Evolutionary conservation across 2,113 vertebrate genomes (phyloP).

Genomic region (Patagioenas fasciata): DNA sequence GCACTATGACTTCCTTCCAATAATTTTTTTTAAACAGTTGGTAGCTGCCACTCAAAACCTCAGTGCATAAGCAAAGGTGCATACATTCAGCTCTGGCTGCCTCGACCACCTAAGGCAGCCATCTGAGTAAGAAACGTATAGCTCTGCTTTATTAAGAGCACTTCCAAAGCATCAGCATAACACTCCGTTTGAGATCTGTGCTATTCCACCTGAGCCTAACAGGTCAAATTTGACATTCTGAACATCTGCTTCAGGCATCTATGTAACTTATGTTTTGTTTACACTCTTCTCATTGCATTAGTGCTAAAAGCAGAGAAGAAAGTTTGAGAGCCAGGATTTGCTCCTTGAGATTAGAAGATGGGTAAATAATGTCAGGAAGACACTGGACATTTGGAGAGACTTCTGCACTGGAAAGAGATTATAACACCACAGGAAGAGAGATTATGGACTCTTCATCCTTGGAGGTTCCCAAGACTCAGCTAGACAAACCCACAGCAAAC

Average conservation of each 20-base stretch:
- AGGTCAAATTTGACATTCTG: not conserved
- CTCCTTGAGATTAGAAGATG: not conserved
- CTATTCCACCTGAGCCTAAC: not conserved
- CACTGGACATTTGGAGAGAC: not conserved
- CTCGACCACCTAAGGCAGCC: not conserved
- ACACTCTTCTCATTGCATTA: not conserved
- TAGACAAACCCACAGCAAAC: not conserved
- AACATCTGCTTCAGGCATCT: not conserved
- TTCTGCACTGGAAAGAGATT: not conserved
- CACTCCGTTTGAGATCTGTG: not conserved
- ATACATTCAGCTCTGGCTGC: not conserved
- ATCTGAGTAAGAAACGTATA: not conserved
- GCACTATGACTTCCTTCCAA: not conserved
- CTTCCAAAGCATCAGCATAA: not conserved
- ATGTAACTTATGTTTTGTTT: not conserved
- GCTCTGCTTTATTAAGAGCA: not conserved
- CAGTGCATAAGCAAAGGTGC: not conserved
- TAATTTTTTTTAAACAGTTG: not conserved
- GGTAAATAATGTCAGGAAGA: not conserved
- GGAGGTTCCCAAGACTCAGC: not conserved
- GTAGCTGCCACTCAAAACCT: not conserved
- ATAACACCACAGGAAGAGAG: not conserved
- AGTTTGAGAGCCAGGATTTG: not conserved
- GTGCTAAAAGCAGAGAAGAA: not conserved
- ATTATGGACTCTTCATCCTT: not conserved